Percentiles rank a stretch among this genome's conserved stretches.
Conservation (phyloP, 92 coral and sea anemone species). For the Zoanthus sansibaricus region DNA sequence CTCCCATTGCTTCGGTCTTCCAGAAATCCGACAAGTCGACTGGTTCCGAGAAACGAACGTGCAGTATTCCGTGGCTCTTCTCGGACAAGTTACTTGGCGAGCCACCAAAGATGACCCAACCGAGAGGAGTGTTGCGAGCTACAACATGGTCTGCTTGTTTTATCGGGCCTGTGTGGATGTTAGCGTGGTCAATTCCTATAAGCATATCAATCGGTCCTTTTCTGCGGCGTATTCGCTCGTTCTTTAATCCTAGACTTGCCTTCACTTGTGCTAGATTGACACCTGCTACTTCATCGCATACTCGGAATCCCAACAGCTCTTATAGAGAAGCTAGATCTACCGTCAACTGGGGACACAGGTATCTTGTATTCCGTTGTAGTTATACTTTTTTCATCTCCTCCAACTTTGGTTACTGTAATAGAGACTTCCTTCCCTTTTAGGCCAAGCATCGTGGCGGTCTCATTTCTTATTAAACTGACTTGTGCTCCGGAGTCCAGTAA, state of each 20-base stretch:
- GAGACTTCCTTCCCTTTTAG: slow-evolving; percentile 49
- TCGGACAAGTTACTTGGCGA: slow-evolving; percentile 32
- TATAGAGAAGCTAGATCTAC: slow-evolving; percentile 31
- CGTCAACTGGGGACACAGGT: slow-evolving; percentile 52
- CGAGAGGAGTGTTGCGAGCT: slow-evolving; percentile 66
- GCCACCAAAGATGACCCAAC: slow-evolving; percentile 75
- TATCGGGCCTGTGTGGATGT: slow-evolving; percentile 65
- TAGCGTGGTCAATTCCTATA: slow-evolving; percentile 68
- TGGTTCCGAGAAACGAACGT: slow-evolving; percentile 36
- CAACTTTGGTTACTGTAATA: slow-evolving; percentile 6
- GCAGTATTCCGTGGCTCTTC: slow-evolving; percentile 17
- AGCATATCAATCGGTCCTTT: slow-evolving; percentile 65
- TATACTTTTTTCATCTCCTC: slow-evolving; percentile 8
- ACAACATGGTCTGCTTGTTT: slow-evolving; percentile 55
- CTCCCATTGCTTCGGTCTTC: slow-evolving; percentile 58
- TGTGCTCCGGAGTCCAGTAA: slow-evolving; percentile 61
- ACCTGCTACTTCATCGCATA: slow-evolving; percentile 60
- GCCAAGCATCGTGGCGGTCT: slow-evolving; percentile 54
- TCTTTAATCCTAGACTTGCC: slow-evolving; percentile 48
- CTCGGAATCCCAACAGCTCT: slow-evolving; percentile 61
- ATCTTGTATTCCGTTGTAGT: slow-evolving; percentile 61
- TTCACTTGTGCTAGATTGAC: slow-evolving; percentile 21
- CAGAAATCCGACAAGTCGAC: slow-evolving; percentile 55
- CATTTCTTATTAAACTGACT: slow-evolving; percentile 58
- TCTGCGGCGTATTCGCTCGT: slow-evolving; percentile 48